These are phyloP conservation scores for Tribolium madens DNA, from an alignment of 1,140 invertebrate species.

Conservation along the genomic window DNA sequence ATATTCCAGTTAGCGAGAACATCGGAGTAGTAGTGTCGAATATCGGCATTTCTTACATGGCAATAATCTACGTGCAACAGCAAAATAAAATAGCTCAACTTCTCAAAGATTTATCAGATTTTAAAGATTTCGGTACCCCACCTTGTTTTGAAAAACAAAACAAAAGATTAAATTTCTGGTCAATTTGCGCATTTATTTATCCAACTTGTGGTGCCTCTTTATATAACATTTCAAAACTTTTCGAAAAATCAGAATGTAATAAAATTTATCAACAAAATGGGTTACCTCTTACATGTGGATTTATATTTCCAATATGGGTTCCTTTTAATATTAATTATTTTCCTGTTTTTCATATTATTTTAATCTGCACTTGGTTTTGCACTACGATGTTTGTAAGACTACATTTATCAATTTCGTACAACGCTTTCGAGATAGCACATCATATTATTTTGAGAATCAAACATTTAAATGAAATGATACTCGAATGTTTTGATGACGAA, in stretches of 20 bases:
- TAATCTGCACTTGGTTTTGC: background rate
- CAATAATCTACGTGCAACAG: background rate
- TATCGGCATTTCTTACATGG: background rate
- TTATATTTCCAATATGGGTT: slow-evolving; percentile 22
- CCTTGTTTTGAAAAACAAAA: background rate
- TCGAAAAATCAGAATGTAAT: background rate
- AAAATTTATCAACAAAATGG: background rate
- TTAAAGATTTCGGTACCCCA: slow-evolving; percentile 6
- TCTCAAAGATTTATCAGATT: slow-evolving; percentile 13
- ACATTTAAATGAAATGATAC: slow-evolving; percentile 11
- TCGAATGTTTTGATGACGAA: background rate
- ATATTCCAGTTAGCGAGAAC: background rate
- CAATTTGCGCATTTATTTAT: slow-evolving; percentile 12
- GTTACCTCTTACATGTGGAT: background rate
- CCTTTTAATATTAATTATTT: slow-evolving; percentile 35
- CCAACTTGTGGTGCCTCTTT: background rate
- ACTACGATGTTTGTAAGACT: background rate
- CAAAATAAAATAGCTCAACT: slow-evolving; percentile 9
- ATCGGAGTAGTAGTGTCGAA: background rate
- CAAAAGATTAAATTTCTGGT: slow-evolving; percentile 3
- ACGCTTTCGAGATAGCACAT: slow-evolving; percentile 9
- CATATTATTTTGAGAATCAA: slow-evolving; percentile 17
- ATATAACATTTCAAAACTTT: background rate
- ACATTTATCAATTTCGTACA: background rate
- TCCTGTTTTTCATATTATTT: background rate